These are phyloP conservation scores for Drosophila albomicans DNA, from an alignment of 1,140 invertebrate species.

Conservation along the genomic window DNA sequence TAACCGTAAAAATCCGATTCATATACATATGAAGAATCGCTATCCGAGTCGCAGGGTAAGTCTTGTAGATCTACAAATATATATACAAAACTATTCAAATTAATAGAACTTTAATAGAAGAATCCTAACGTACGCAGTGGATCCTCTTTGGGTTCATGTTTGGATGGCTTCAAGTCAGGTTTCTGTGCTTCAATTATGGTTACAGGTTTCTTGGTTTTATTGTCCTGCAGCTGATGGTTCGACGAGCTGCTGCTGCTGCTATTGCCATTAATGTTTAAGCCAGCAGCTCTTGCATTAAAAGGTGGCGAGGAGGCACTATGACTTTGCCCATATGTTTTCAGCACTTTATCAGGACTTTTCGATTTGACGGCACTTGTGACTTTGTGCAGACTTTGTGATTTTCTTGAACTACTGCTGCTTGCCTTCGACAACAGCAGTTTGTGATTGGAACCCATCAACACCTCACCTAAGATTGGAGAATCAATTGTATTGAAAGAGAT, in stretches of 20 bases:
- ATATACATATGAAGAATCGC: conserved; percentile 57
- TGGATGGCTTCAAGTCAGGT: conserved; percentile 31
- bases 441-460: conserved; percentile 53
- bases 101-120: background rate
- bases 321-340: background rate
- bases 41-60: conserved; percentile 47
- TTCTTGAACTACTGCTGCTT: conserved; percentile 26
- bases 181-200: conserved; percentile 66
- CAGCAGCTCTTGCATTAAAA: background rate
- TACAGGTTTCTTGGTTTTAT: conserved; percentile 47
- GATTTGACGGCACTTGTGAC: conserved; percentile 9
- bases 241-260: conserved; percentile 33
- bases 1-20: conserved; percentile 66
- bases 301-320: background rate
- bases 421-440: conserved; percentile 33
- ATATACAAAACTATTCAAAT: too few species aligned
- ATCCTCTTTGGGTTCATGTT: conserved; percentile 65
- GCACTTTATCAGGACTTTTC: conserved; percentile 3
- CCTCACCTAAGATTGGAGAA: conserved; percentile 43
- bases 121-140: conserved; percentile 56
- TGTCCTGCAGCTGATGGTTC: background rate
- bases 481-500: background rate
- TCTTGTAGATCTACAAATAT: conserved; percentile 46
- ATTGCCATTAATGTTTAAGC: conserved; percentile 31
- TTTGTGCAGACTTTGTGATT: conserved; percentile 22